Conservation (phyloP, 2,797 vertebrate genomes). For the Microcaecilia unicolor region DNA sequence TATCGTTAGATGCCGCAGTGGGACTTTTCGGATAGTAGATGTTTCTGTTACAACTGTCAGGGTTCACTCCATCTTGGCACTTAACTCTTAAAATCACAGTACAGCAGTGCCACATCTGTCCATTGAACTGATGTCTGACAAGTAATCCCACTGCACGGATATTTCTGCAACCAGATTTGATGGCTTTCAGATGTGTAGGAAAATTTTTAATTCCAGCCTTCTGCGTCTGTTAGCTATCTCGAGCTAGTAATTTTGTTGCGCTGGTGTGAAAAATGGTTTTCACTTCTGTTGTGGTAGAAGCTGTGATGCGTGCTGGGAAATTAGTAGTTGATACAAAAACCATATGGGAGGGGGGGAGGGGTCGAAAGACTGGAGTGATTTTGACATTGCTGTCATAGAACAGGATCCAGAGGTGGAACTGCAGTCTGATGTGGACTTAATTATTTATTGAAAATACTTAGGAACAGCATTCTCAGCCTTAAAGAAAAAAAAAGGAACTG, state of each 20-base stretch:
- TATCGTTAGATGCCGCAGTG: constrained; percentile 60
- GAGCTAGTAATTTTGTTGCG: constrained; percentile 3
- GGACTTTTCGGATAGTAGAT: constrained; percentile 42
- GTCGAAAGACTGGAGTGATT: constrained; percentile 13
- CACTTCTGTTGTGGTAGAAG: constrained; percentile 17
- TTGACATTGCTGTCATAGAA: constrained; percentile 11
- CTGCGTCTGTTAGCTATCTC: constrained; percentile 5
- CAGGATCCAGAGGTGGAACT: too few relatives aligned
- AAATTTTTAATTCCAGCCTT: constrained; percentile 12
- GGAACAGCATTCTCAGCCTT: too few relatives aligned
- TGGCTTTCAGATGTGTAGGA: neutral
- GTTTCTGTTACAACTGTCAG: constrained; percentile 46
- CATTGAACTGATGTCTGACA: neutral
- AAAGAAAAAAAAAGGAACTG: too few relatives aligned
- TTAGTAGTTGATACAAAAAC: constrained; percentile 6
- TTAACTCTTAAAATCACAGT: constrained; percentile 39
- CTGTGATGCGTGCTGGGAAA: neutral
- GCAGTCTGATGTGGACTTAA: too few relatives aligned
- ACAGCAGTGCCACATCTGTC: constrained; percentile 22
- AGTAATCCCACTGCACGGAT: constrained; percentile 6
- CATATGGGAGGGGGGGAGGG: constrained; percentile 6
- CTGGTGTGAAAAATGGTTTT: constrained; percentile 2
- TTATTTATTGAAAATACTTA: too few relatives aligned
- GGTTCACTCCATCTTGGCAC: constrained; percentile 41
- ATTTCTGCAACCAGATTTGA: constrained; percentile 2